Conservation (phyloP, 1,140 invertebrate species). For the Mactra quadrangularis region DNA sequence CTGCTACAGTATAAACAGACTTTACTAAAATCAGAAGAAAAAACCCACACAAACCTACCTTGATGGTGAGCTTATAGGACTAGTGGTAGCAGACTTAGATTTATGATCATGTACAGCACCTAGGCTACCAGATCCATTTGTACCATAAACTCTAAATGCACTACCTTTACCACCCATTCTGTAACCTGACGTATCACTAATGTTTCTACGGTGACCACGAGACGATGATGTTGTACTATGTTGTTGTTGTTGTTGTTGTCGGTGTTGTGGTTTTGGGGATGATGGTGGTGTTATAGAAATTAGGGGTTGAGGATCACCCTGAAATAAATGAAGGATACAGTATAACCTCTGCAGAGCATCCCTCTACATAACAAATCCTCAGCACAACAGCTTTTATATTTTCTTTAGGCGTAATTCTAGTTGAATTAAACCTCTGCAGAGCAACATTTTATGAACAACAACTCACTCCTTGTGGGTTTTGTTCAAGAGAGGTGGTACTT, state of each 20-base stretch:
- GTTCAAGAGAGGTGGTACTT: too few relatives aligned
- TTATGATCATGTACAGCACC: constrained; percentile 71
- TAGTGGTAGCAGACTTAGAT: constrained; percentile 85
- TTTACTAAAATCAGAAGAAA: too few relatives aligned
- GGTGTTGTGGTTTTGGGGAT: constrained; percentile 72
- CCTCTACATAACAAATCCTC: too few relatives aligned
- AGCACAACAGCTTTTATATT: too few relatives aligned
- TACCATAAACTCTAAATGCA: constrained; percentile 73
- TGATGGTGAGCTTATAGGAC: constrained; percentile 83
- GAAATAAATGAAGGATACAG: not conserved
- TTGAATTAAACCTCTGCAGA: too few relatives aligned
- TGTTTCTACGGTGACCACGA: constrained; percentile 89
- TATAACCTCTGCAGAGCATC: too few relatives aligned
- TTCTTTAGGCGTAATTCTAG: too few relatives aligned
- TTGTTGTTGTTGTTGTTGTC: too few relatives aligned
- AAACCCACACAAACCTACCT: constrained; percentile 63
- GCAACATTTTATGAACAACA: too few relatives aligned
- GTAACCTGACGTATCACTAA: constrained; percentile 92
- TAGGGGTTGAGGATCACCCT: constrained; percentile 76
- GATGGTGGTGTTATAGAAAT: constrained; percentile 83
- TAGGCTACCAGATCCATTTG: not conserved
- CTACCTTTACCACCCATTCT: constrained; percentile 86
- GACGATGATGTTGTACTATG: too few relatives aligned
- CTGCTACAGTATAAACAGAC: too few relatives aligned
- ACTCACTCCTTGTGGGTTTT: too few relatives aligned